These are phyloP conservation scores for Apodemus sylvaticus DNA, from an alignment of 2,113 vertebrate genomes.

Conservation along the genomic window DNA sequence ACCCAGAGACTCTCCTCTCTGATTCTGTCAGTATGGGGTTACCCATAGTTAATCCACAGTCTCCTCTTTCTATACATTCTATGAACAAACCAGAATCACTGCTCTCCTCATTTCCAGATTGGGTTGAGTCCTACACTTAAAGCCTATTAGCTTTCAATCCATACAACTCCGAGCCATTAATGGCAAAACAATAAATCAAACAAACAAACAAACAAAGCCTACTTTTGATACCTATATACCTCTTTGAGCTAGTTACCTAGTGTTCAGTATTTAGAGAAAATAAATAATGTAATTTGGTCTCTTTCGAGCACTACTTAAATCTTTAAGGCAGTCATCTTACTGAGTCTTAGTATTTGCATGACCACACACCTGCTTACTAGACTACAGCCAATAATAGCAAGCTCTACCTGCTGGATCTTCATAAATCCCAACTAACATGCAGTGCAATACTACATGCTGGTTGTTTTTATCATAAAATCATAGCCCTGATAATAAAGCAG, in stretches of 20 bases:
- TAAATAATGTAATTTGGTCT: neutral
- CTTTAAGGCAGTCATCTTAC: slow-evolving; percentile 2
- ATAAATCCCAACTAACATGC: neutral
- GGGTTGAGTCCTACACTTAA: neutral
- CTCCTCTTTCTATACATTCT: neutral
- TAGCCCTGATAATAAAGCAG: slow-evolving; percentile 4
- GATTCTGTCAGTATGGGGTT: neutral
- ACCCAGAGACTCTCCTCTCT: neutral
- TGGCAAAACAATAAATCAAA: neutral
- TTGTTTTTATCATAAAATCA: slow-evolving; percentile 23
- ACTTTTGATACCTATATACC: slow-evolving; percentile 9
- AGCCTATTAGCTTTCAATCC: neutral
- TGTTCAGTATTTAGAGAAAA: slow-evolving; percentile 19
- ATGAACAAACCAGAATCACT: neutral
- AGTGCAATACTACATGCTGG: neutral
- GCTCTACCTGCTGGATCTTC: slow-evolving; percentile 23
- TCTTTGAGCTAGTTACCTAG: slow-evolving; percentile 4
- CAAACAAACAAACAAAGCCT: neutral
- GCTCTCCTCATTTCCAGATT: neutral
- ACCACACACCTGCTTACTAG: neutral
- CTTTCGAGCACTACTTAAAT: neutral
- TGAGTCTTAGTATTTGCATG: neutral
- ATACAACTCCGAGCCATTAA: neutral
- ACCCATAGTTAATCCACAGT: neutral
- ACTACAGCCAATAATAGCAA: neutral